phyloP scores from a whole-genome alignment of 2,797 vertebrate species.

The Lagorchestes hirsutus region DNA sequence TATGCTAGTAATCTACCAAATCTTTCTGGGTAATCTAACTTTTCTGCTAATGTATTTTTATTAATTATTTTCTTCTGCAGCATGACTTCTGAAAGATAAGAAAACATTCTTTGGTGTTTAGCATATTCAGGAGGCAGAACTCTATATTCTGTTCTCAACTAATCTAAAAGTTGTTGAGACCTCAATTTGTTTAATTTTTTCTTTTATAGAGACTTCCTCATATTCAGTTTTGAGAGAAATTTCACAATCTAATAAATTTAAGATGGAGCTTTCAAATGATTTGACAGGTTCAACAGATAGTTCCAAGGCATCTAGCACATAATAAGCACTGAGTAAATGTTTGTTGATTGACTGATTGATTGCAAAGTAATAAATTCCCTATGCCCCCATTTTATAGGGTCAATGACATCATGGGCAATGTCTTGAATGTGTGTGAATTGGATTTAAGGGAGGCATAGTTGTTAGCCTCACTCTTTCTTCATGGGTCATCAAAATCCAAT shows the following conservation, averaged over 20 bases:
- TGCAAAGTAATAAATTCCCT: neutral
- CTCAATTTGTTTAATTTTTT: neutral
- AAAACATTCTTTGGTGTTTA: neutral
- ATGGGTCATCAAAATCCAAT: neutral
- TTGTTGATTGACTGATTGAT: neutral
- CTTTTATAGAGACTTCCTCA: neutral
- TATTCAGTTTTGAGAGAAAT: neutral
- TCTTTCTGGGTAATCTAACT: neutral
- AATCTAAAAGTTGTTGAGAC: neutral
- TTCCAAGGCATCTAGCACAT: neutral
- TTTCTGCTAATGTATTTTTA: neutral
- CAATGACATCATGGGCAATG: neutral
- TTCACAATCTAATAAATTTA: neutral
- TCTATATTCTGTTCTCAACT: neutral
- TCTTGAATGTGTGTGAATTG: neutral
- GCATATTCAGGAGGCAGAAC: neutral
- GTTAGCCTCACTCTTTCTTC: neutral
- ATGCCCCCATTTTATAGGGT: neutral
- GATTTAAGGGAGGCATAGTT: neutral
- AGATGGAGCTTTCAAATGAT: neutral
- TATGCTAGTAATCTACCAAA: neutral
- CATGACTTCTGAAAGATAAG: neutral
- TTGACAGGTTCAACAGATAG: neutral
- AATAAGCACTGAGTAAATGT: neutral
- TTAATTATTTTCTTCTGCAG: neutral